Percentiles rank a stretch among this genome's conserved stretches.
Conservation (phyloP, 2,113 vertebrate genomes). For the Emberiza fucata region DNA sequence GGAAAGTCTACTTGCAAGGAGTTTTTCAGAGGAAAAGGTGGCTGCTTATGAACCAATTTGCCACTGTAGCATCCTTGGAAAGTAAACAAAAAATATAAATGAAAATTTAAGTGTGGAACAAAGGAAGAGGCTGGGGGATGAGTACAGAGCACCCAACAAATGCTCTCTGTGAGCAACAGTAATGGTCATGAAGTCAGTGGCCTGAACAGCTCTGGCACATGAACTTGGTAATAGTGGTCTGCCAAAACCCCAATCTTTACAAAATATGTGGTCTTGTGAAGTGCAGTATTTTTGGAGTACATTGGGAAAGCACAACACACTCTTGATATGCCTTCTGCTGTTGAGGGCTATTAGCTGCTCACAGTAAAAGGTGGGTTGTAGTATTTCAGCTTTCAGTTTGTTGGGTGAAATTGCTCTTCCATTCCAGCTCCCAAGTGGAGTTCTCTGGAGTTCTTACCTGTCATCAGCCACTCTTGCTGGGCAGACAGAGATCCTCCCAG, state of each 20-base stretch:
- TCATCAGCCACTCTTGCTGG: neutral
- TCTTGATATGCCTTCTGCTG: neutral
- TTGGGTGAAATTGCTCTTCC: neutral
- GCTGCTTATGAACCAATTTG: neutral
- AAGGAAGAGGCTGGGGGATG: neutral
- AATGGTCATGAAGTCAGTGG: neutral
- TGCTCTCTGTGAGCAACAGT: fast-evolving
- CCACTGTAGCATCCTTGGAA: neutral
- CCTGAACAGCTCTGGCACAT: neutral
- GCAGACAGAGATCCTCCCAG: neutral
- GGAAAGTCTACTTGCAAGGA: neutral
- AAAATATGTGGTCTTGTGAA: neutral
- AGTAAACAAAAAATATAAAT: neutral
- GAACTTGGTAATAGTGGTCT: neutral
- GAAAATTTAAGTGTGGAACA: neutral
- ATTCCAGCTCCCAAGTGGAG: neutral
- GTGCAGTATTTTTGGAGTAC: neutral
- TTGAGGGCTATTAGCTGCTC: neutral
- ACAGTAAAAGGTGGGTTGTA: neutral
- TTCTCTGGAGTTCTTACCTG: neutral
- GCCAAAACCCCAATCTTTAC: neutral
- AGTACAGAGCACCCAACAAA: neutral
- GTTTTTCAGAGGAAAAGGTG: neutral
- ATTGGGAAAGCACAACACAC: neutral
- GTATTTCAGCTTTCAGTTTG: neutral